Evolutionary conservation across 2,888 invertebrate species (phyloP), one percentile per base, ranked within the genome.

Genomic region (Embidobia sp.): DNA sequence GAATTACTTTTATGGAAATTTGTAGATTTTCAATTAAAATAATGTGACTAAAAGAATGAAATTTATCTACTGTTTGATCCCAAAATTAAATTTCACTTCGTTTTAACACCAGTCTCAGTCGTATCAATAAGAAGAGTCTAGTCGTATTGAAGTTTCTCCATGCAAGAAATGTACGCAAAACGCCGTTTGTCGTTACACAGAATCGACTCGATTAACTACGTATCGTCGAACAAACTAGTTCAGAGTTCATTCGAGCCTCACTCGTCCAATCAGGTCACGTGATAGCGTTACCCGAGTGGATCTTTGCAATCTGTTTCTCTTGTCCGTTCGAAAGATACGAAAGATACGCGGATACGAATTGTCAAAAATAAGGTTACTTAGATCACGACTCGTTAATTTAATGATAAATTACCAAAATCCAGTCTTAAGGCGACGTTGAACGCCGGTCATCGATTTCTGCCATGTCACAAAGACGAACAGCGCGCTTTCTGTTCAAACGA

Each of bases 221-320:
- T 40, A 63, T 42, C 22, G 48, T 8, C 51, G 44, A 70, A 70
- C 29, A 51, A 51, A 70, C 44, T 42, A 44, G 51, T 33, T 61
- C 70, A 70, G 26, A 59, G 57, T 69, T 59, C 59, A 59, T 44
- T 55, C 46, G 44, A 70, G 44, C 61, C 15, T 69, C 73, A 66
- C 78, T 81, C 73, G 78, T 53, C 82, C 67, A 70, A 78, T 86
- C 87, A 86, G 87, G 87, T 87, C 86, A 84, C 87, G 83, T 83
- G 79, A 87, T 87, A 88, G 87, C 86, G 83, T 83, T 86, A 55
- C 49, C 55, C 46, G 26, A 70, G 55, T 57, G 57, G n/a, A 57
- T 49, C 70, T 46, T 51, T 59, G 40, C 67, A 42, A 42, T 57
- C 31, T 4, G 18, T 11, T 16, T 22, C 33, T 29, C 15, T 7